These are phyloP conservation scores for Himalopsyche japonica DNA, from an alignment of 2,888 invertebrate genomes.

Conservation along the genomic window DNA sequence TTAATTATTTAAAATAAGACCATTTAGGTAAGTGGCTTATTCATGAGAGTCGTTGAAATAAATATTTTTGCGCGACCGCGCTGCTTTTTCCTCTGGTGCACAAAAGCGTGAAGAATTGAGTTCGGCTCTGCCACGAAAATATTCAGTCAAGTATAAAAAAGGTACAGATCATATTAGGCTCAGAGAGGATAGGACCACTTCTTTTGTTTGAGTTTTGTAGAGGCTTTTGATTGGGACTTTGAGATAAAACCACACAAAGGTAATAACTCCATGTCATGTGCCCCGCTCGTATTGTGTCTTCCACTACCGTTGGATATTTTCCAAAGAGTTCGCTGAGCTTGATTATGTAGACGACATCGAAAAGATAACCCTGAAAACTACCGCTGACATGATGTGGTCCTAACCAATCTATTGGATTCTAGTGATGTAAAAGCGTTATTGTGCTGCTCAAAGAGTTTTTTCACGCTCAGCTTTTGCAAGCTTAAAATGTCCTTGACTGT, in stretches of 20 bases:
- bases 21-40: constrained; percentile 28
- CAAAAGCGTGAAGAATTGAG: not conserved
- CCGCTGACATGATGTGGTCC: not conserved
- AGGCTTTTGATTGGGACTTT: constrained; percentile 33
- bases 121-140: constrained; percentile 11
- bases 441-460: not conserved
- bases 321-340: not conserved
- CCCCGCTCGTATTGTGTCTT: constrained; percentile 19
- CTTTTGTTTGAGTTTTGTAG: constrained; percentile 33
- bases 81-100: constrained; percentile 8
- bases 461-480: not conserved
- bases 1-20: constrained; percentile 30
- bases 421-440: not conserved
- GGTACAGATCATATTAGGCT: constrained; percentile 38
- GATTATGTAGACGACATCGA: constrained; percentile 25
- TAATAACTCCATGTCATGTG: constrained; percentile 26
- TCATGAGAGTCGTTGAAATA: constrained; percentile 30
- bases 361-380: constrained; percentile 20
- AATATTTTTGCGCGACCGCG: constrained; percentile 19
- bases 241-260: constrained; percentile 35
- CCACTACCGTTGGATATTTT: not conserved
- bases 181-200: constrained; percentile 22
- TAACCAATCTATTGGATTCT: not conserved
- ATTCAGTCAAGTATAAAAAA: constrained; percentile 36
- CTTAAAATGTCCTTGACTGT: not conserved